phyloP scores from a whole-genome alignment of 2,113 vertebrate genomes.

The Bufo bufo region DNA sequence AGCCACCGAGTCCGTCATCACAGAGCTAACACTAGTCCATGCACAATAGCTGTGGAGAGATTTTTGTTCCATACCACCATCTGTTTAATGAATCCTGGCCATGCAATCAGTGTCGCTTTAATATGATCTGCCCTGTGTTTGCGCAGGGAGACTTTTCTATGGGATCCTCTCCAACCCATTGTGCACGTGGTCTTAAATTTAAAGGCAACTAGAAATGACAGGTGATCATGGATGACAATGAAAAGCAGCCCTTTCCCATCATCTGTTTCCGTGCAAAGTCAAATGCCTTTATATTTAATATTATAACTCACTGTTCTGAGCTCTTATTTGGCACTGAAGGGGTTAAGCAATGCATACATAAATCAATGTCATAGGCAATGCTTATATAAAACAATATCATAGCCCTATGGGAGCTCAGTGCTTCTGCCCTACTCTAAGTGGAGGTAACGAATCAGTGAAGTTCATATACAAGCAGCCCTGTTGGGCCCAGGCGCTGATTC shows the following conservation, averaged over 20 bases:
- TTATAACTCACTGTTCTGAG: background rate
- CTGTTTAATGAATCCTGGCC: slow-evolving; percentile 66
- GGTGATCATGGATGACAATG: slow-evolving; percentile 60
- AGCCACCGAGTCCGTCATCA: slow-evolving; percentile 27
- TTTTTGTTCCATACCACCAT: slow-evolving; percentile 59
- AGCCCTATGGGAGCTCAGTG: background rate
- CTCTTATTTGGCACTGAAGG: background rate
- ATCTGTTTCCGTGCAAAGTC: background rate
- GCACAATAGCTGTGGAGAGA: slow-evolving; percentile 53
- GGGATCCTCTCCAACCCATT: slow-evolving; percentile 61
- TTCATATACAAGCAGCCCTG: too few relatives aligned
- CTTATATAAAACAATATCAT: background rate
- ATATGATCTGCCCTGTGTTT: slow-evolving; percentile 64
- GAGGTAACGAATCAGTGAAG: too few relatives aligned
- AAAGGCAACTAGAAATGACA: slow-evolving; percentile 59
- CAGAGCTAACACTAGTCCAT: background rate
- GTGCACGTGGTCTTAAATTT: slow-evolving; percentile 60
- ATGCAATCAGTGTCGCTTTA: slow-evolving; percentile 65
- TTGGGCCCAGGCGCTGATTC: too few relatives aligned
- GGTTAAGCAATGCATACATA: background rate
- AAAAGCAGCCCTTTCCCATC: background rate
- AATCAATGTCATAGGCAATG: background rate
- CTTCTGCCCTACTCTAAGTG: background rate
- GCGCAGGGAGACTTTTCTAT: slow-evolving; percentile 62
- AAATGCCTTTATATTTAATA: background rate